Conservation (phyloP, 2,113 vertebrate species). For the Mus musculus region GRCm39 chr9:110826001-110826500, state of each 20-base stretch:
- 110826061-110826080: too few relatives aligned
- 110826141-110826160: too few relatives aligned
- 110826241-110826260: background rate
- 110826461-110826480: background rate
- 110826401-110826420: background rate
- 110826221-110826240: background rate
- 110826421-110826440: background rate
- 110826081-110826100: too few relatives aligned
- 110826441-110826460: background rate
- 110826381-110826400: background rate
- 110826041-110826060: too few relatives aligned
- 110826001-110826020: too few relatives aligned
- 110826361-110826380: background rate
- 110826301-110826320: background rate
- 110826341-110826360: background rate
- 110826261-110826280: background rate
- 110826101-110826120: too few relatives aligned
- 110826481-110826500: background rate
- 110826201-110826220: too few relatives aligned
- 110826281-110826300: background rate
- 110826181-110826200: too few relatives aligned
- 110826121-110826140: too few relatives aligned
- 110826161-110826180: too few relatives aligned
- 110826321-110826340: background rate
- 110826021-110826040: too few relatives aligned